Evolutionary conservation across 2,797 vertebrate species (phyloP), one percentile per base, ranked within the genome.

Genomic region (Lycodopsis pacificus): DNA sequence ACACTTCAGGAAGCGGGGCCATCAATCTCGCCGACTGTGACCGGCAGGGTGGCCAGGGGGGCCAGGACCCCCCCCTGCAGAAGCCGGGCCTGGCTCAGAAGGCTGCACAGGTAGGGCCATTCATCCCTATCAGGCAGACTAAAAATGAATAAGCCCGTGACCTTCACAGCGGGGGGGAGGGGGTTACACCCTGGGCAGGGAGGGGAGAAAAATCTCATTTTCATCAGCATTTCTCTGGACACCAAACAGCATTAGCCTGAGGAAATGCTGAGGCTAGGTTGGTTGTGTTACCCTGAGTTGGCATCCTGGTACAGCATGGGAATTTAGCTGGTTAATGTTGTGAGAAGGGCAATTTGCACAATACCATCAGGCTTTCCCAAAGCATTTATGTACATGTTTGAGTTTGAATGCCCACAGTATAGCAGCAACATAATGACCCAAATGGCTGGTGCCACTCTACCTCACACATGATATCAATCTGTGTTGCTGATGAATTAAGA

Each of bases 271-370:
- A 92, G 89, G 77, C 83, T 66, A 54, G 51, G 73, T 88, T 89
- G 89, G 88, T 92, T 89, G 91, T 87, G 83, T 87, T 88, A 83
- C 87, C 87, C 68, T 27, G 71, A 82, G 82, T 84, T 89, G 86
- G 85, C 88, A 79, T 86, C 84, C 30, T 15, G n/a, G 76, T 79
- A 42, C 84, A 77, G 78, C 67, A 83, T 40, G 89, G 90, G 86
- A 81, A 84, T 91, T 91, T 90, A 87, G 91, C 82, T 85, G 90
- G 88, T 92, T 93, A 93, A 94, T 92, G 92, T 93, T 87, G 91
- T 93, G 92, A 86, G 91, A 93, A 93, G 93, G 92, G 84, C 91
- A 92, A 92, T 92, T 92, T 92, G 86, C 86, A 85, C 82, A 79
- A 85, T 76, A 91, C 87, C 90, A 88, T 86, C 76, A 78, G 76